A percentile compares a stretch with the other conserved stretches of the same genome.
Conservation (phyloP, 2,113 vertebrate genomes). For the Micromys minutus region DNA sequence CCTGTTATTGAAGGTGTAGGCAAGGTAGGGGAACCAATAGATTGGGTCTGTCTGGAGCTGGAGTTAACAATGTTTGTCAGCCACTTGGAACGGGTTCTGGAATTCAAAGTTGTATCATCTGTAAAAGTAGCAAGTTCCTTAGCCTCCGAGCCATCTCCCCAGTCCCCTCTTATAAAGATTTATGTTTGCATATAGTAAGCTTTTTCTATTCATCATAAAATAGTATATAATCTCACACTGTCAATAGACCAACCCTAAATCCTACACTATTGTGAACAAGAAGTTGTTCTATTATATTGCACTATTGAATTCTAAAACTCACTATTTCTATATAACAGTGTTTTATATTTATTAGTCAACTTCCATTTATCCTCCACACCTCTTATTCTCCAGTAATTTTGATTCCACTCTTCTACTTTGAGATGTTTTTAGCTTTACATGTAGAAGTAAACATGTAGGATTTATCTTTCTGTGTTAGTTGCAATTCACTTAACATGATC, state of each 20-base stretch:
- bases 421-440: not conserved
- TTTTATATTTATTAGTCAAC: not conserved
- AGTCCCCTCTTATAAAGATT: not conserved
- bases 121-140: not conserved
- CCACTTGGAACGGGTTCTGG: not conserved
- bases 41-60: not conserved
- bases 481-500: not conserved
- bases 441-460: not conserved
- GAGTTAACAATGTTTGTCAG: not conserved
- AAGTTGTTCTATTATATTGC: not conserved
- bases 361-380: not conserved
- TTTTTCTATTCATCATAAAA: not conserved
- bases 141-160: not conserved
- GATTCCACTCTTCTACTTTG: not conserved
- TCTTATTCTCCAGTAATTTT: not conserved
- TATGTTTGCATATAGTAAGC: not conserved
- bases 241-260: too few relatives aligned
- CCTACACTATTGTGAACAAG: not conserved
- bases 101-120: too few relatives aligned
- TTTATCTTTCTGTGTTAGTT: not conserved
- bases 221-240: not conserved
- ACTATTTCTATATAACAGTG: not conserved
- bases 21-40: too few relatives aligned
- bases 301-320: not conserved
- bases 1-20: not conserved